A percentile compares a stretch with the other conserved stretches of the same genome.
These are phyloP conservation scores for Drosophila maculinotata DNA, from an alignment of 2,888 invertebrate genomes.

Conservation along the genomic window DNA sequence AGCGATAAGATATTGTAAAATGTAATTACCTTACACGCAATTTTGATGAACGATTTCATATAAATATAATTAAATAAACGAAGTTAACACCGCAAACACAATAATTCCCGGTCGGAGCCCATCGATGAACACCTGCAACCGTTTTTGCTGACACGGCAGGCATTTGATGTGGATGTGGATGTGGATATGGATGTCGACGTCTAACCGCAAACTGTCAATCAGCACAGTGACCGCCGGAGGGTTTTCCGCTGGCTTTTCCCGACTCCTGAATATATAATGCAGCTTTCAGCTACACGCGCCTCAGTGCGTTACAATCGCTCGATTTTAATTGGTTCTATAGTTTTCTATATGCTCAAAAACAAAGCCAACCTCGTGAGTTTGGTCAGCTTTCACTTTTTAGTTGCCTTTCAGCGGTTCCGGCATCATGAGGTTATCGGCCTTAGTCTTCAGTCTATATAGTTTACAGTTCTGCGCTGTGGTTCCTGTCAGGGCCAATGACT, in stretches of 20 bases:
- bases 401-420: constrained; percentile 43
- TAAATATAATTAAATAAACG: constrained; percentile 73
- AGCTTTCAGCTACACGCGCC: constrained; percentile 32
- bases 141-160: constrained; percentile 30
- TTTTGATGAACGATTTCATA: constrained; percentile 71
- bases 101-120: constrained; percentile 25
- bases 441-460: constrained; percentile 84
- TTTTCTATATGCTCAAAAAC: constrained; percentile 23
- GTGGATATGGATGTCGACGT: constrained; percentile 32
- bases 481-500: constrained; percentile 86
- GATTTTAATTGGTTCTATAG: constrained; percentile 62
- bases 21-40: constrained; percentile 73
- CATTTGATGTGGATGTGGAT: constrained; percentile 15
- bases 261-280: constrained; percentile 69
- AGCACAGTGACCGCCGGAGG: constrained; percentile 25
- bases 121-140: constrained; percentile 62
- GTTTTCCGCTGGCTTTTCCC: constrained; percentile 27
- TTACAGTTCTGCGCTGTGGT: constrained; percentile 33
- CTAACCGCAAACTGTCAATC: constrained; percentile 82
- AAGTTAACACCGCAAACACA: constrained; percentile 70
- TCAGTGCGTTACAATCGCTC: constrained; percentile 29
- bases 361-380: constrained; percentile 33
- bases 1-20: constrained; percentile 68
- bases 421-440: constrained; percentile 62
- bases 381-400: constrained; percentile 54